Evolutionary conservation across 2,113 vertebrate genomes (phyloP).

Genomic region (Aphyosemion australe): DNA sequence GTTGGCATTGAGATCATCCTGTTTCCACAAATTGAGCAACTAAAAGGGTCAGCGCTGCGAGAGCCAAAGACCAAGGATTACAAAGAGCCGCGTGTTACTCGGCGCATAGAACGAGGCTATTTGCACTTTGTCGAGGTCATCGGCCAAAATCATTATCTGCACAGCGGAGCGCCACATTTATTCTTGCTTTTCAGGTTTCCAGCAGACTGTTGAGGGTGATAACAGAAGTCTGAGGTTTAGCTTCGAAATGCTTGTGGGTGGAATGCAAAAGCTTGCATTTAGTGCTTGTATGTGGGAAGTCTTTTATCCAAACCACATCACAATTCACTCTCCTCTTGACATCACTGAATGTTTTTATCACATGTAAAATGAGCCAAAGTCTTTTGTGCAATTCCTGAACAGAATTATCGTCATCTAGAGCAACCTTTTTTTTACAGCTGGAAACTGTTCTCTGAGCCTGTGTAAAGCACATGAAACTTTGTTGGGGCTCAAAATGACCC

Average conservation of each 20-base stretch:
- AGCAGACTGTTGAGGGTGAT: constrained; percentile 40
- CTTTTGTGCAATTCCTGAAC: neutral
- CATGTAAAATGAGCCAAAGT: neutral
- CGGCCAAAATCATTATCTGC: constrained; percentile 38
- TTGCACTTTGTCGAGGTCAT: constrained; percentile 41
- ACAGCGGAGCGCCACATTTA: constrained; percentile 37
- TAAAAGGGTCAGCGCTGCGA: constrained; percentile 49
- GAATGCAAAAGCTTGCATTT: constrained; percentile 17
- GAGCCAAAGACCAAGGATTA: constrained; percentile 33
- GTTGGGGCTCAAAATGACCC: no score
- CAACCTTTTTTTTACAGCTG: no score
- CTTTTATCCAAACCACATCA: constrained; percentile 42
- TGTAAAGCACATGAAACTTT: no score
- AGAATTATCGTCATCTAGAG: neutral
- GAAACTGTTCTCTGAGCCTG: no score
- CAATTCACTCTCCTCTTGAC: constrained; percentile 19
- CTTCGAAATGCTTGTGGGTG: constrained; percentile 45
- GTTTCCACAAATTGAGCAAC: constrained; percentile 53
- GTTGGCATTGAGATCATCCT: constrained; percentile 40
- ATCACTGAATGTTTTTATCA: constrained; percentile 19
- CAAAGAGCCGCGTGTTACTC: constrained; percentile 28
- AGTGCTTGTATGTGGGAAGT: constrained; percentile 43
- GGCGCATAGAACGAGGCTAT: constrained; percentile 35
- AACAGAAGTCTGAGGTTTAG: constrained; percentile 22
- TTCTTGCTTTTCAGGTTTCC: constrained; percentile 19